Evolutionary conservation across 2,888 invertebrate genomes (phyloP), one percentile per base, ranked within the genome.

Genomic region (Hymenopus coronatus): DNA sequence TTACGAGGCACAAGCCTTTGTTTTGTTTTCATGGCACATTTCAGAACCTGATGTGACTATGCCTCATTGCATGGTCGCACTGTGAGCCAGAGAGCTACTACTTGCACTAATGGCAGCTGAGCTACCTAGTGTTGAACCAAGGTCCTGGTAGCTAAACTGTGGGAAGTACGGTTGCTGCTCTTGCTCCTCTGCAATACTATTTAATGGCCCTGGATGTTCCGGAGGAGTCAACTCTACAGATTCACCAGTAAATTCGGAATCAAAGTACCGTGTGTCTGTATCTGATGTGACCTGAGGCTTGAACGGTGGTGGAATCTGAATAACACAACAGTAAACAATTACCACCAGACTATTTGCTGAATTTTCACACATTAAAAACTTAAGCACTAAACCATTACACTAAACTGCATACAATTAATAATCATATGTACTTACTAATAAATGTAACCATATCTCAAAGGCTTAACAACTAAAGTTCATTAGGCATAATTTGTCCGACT

Each of bases 171-270:
- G 95, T 86, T 90, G 90, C 88, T 91, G 91, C 90, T 95, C 95
- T 86, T 93, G 92, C 91, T 95, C 95, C 92, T 96, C 96, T n/a
- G 94, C 94, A 90, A 96, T 95, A 89, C 95, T 94, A 91, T 94
- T 94, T 86, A 96, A 92, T n/a, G 94, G 94, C 20, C 94, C 94
- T 20, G 93, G 94, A 91, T 95, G 95, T 93, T 97, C 98, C 33
- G 99, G 99, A 89, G 99, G 99, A 90, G 99, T 99, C 91, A 99
- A 94, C 94, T 98, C 98, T 25, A 99, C 98, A 92, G 98, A 97
- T 94, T 99, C 99, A 90, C 98, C 98, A 6, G 99, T 99, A 94
- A 99, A 99, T 94, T 99, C 98, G 90, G 98, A 97, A 94, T 99
- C 99, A 94, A 99, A 99, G 94, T 99, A 99, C 91, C 97, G 95